Conservation (phyloP, 1,140 invertebrate genomes). For the Drosophila bocqueti region DNA sequence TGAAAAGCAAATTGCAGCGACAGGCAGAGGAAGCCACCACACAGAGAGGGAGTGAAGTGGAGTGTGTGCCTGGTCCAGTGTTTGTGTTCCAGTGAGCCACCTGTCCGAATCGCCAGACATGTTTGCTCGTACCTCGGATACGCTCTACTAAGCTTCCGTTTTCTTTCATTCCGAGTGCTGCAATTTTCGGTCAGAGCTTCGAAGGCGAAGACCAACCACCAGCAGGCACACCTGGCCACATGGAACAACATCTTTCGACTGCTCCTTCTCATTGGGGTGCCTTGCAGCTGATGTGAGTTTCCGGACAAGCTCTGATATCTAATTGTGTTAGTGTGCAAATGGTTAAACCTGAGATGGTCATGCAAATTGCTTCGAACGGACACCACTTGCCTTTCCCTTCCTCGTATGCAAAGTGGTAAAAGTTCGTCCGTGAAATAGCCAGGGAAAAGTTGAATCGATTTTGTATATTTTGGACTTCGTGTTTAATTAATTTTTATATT, state of each 20-base stretch:
- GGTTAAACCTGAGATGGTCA: slow-evolving; percentile 34
- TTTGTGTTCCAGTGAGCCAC: slow-evolving; percentile 55
- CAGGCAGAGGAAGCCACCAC: slow-evolving; percentile 46
- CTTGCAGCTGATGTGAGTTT: slow-evolving; percentile 59
- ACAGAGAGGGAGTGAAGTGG: slow-evolving; percentile 19
- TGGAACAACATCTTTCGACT: slow-evolving; percentile 51
- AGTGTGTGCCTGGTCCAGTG: slow-evolving; percentile 41
- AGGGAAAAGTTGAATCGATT: slow-evolving; percentile 2
- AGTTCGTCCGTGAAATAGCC: not conserved
- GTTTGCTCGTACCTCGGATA: slow-evolving; percentile 67
- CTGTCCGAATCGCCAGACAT: slow-evolving; percentile 61
- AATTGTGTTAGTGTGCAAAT: slow-evolving; percentile 75
- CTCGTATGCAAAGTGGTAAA: slow-evolving; percentile 23
- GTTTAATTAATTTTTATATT: not conserved
- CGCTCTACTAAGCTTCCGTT: slow-evolving; percentile 82
- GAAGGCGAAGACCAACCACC: slow-evolving; percentile 42
- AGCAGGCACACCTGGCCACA: slow-evolving; percentile 32
- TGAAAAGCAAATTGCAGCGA: slow-evolving; percentile 61
- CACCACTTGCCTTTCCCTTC: slow-evolving; percentile 21
- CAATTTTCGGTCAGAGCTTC: slow-evolving; percentile 48
- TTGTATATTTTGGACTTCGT: not conserved
- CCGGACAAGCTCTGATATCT: slow-evolving; percentile 69
- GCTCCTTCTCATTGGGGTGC: slow-evolving; percentile 1
- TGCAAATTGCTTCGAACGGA: slow-evolving; percentile 42
- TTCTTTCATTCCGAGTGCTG: slow-evolving; percentile 49